A percentile compares a stretch with the other conserved stretches of the same genome.
phyloP scores from a whole-genome alignment of 2,888 invertebrate genomes.

The Pachydiplax longipennis region DNA sequence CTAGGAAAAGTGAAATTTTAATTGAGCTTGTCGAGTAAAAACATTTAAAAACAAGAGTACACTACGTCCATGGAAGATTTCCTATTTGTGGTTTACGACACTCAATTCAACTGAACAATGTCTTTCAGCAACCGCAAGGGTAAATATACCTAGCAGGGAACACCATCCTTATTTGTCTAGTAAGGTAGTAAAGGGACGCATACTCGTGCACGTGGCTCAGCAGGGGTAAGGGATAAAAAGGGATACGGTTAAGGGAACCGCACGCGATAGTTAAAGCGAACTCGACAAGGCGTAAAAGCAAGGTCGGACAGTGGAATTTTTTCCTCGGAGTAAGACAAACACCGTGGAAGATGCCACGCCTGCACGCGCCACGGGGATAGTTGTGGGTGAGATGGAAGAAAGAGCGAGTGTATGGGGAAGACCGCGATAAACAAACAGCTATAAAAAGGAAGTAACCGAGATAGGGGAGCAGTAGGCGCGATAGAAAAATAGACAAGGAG shows the following conservation, averaged over 20 bases:
- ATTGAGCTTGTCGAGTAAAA: no score
- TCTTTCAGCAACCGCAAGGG: no score
- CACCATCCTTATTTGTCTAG: not conserved
- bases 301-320: not conserved
- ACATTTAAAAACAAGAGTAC: no score
- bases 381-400: not conserved
- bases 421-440: constrained; percentile 37
- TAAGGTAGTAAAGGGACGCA: not conserved
- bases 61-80: no score
- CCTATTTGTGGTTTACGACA: no score
- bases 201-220: not conserved
- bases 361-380: not conserved
- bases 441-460: constrained; percentile 10
- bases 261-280: not conserved
- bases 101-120: no score
- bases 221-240: not conserved
- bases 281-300: not conserved
- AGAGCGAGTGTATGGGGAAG: not conserved
- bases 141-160: not conserved
- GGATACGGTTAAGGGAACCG: not conserved
- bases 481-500: not conserved
- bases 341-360: not conserved
- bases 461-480: not conserved
- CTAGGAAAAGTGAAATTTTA: no score
- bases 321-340: not conserved